A percentile compares a stretch with the other conserved stretches of the same genome.
Conservation (phyloP, 2,113 vertebrate genomes). For the Marcusenius ussheri region DNA sequence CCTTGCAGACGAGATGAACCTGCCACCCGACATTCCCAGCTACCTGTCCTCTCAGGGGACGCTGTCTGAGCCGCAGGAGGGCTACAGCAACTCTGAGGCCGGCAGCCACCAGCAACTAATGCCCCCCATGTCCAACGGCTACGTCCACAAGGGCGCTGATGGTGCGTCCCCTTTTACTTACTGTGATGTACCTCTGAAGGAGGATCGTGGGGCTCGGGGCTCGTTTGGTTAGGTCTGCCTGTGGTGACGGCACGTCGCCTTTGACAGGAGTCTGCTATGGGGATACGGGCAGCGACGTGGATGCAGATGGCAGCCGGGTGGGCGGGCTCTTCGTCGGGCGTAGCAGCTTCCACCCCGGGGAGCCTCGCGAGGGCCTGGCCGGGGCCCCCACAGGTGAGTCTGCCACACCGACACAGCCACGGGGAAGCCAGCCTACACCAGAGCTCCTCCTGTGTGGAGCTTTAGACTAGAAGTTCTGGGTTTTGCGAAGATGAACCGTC, state of each 20-base stretch:
- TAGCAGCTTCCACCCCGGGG: slow-evolving; percentile 59
- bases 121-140: slow-evolving; percentile 74
- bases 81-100: slow-evolving; percentile 89
- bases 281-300: slow-evolving; percentile 59
- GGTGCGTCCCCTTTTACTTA: slow-evolving; percentile 51
- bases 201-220: too few relatives aligned
- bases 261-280: slow-evolving; percentile 63
- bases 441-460: neutral
- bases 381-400: slow-evolving; percentile 49
- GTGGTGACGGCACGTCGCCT: neutral
- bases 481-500: neutral
- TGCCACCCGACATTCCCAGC: slow-evolving; percentile 92
- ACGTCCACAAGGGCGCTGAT: slow-evolving; percentile 76
- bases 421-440: neutral
- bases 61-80: slow-evolving; percentile 88
- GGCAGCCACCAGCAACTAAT: slow-evolving; percentile 96
- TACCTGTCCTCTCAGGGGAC: slow-evolving; percentile 95
- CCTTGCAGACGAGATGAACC: slow-evolving; percentile 82
- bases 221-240: neutral
- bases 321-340: slow-evolving; percentile 60
- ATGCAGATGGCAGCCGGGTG: slow-evolving; percentile 58
- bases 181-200: neutral
- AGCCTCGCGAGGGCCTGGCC: slow-evolving; percentile 49
- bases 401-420: neutral
- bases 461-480: neutral